These are phyloP conservation scores for Zygaena filipendulae DNA, from an alignment of 2,888 invertebrate genomes.

Conservation along the genomic window DNA sequence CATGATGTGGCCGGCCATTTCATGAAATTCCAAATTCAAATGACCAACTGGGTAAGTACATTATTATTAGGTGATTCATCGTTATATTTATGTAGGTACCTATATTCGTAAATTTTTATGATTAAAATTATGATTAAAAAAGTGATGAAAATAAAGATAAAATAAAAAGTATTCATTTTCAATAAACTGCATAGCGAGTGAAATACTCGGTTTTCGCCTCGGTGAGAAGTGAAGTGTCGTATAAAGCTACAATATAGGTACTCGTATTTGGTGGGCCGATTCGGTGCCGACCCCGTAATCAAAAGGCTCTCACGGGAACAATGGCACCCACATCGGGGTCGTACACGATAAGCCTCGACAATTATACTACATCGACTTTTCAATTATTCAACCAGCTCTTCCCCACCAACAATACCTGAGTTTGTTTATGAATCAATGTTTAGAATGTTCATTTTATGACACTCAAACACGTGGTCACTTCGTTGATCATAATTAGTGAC, in stretches of 20 bases:
- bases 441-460: slow-evolving; percentile 59
- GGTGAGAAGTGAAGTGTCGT: slow-evolving; percentile 60
- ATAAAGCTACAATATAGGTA: slow-evolving; percentile 61
- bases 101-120: too few relatives aligned
- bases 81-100: too few relatives aligned
- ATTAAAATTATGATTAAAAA: too few relatives aligned
- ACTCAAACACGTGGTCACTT: slow-evolving; percentile 37
- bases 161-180: too few relatives aligned
- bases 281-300: slow-evolving; percentile 53
- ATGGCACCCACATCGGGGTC: slow-evolving; percentile 63
- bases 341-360: slow-evolving; percentile 64
- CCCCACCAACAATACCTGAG: slow-evolving; percentile 58
- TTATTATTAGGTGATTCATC: too few relatives aligned
- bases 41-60: too few relatives aligned
- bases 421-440: slow-evolving; percentile 66
- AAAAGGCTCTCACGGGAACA: slow-evolving; percentile 66
- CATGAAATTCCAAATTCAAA: too few relatives aligned
- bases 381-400: slow-evolving; percentile 62
- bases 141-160: too few relatives aligned
- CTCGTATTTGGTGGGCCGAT: slow-evolving; percentile 48
- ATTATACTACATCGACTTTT: slow-evolving; percentile 69
- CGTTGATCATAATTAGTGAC: slow-evolving; percentile 13
- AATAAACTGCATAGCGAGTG: too few relatives aligned
- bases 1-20: too few relatives aligned
- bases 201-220: slow-evolving; percentile 53